phyloP scores from a whole-genome alignment of 2,888 invertebrate species.

The Sycophila texana region DNA sequence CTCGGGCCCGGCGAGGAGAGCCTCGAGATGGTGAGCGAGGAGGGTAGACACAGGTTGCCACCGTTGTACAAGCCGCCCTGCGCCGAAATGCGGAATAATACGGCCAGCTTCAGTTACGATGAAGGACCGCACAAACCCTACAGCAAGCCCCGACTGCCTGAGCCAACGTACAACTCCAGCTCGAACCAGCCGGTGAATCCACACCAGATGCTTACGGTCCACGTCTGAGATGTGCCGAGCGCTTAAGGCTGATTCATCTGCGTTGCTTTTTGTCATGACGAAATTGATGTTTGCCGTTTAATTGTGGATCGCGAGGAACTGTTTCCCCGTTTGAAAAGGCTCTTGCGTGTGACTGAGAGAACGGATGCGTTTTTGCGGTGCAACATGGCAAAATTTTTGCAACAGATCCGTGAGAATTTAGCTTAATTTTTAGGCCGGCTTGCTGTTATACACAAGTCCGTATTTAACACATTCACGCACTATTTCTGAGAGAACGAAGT shows the following conservation, averaged over 20 bases:
- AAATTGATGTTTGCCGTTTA: background rate
- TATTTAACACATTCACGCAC: slow-evolving; percentile 42
- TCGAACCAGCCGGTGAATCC: slow-evolving; percentile 67
- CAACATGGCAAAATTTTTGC: slow-evolving; percentile 22
- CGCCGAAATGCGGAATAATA: slow-evolving; percentile 89
- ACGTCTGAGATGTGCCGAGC: slow-evolving; percentile 64
- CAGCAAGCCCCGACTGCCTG: slow-evolving; percentile 72
- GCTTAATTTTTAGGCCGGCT: slow-evolving; percentile 38
- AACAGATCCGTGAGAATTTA: slow-evolving; percentile 33
- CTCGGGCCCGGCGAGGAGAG: slow-evolving; percentile 78
- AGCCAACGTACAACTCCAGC: slow-evolving; percentile 63
- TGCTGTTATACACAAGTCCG: slow-evolving; percentile 19
- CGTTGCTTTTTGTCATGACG: background rate
- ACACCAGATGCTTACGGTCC: slow-evolving; percentile 73
- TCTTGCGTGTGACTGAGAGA: slow-evolving; percentile 18
- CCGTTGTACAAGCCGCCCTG: slow-evolving; percentile 89
- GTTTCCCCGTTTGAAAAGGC: slow-evolving; percentile 24
- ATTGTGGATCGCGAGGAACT: slow-evolving; percentile 22
- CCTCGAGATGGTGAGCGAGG: slow-evolving; percentile 80
- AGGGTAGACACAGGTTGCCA: slow-evolving; percentile 77
- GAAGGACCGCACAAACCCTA: slow-evolving; percentile 73
- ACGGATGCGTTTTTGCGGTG: slow-evolving; percentile 4
- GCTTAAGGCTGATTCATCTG: background rate
- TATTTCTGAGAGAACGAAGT: slow-evolving; percentile 16
- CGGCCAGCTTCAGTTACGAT: slow-evolving; percentile 79